These are phyloP conservation scores for Troides aeacus DNA, from an alignment of 2,888 invertebrate genomes.

Conservation along the genomic window DNA sequence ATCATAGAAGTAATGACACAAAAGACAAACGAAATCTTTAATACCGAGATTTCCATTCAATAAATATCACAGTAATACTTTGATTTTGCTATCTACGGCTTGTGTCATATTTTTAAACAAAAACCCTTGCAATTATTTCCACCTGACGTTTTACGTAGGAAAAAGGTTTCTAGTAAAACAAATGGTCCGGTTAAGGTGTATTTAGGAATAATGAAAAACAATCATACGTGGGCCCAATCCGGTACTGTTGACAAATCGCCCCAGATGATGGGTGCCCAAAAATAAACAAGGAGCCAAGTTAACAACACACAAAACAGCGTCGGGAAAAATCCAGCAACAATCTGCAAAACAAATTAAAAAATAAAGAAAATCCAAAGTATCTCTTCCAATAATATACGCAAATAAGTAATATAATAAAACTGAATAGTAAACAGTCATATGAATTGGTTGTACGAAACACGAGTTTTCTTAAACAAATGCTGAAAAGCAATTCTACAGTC, in stretches of 20 bases:
- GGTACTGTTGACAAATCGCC: conserved; percentile 39
- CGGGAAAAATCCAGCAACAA: conserved; percentile 54
- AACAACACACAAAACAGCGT: conserved; percentile 47
- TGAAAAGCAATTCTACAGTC: background rate
- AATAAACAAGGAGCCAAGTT: conserved; percentile 44
- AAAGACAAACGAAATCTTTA: too few relatives aligned
- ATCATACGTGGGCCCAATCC: conserved; percentile 30
- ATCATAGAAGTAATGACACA: too few relatives aligned
- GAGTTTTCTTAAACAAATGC: background rate
- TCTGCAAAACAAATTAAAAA: conserved; percentile 42
- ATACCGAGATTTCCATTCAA: too few relatives aligned
- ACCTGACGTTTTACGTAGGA: too few relatives aligned
- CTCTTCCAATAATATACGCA: background rate
- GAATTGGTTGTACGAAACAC: too few relatives aligned
- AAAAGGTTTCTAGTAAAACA: too few relatives aligned
- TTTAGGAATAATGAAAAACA: background rate
- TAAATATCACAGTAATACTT: too few relatives aligned
- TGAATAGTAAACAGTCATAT: too few relatives aligned
- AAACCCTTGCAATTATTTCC: too few relatives aligned
- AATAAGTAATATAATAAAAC: background rate
- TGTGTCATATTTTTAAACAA: too few relatives aligned
- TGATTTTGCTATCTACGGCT: too few relatives aligned
- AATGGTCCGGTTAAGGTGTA: background rate
- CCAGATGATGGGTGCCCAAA: conserved; percentile 62
- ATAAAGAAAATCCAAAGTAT: background rate